Base-by-base conservation (phyloP, 2,113 vertebrate species). In the Pelodiscus sinensis region DNA sequence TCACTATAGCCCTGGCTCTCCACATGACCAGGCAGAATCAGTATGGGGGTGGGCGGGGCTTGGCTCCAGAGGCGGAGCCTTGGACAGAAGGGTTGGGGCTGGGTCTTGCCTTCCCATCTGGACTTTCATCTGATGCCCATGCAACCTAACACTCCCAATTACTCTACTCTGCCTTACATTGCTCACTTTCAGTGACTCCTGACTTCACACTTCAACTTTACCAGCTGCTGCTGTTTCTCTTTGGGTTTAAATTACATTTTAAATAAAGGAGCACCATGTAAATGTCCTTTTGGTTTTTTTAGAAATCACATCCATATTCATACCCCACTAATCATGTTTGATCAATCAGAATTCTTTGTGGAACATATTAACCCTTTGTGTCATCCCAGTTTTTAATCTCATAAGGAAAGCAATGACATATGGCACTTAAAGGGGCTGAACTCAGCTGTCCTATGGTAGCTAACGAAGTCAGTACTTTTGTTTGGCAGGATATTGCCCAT, bases 231-330 rank as follows among this genome's bases (percentile, higher is more conserved):
- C 50, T 93, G 16, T 68, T 83, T 50, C 88, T 89, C 8, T 84
- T 92, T 80, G 91, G 90, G 89, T 95, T 94, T 92, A 96, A 97
- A 96, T 94, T 92, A 94, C 93, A 88, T 88, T 81, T 96, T 91
- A 91, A 82, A 90, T 91, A 95, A 15, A 84, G 90, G 84, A 89
- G 95, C 97, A 90, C 90, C 82, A 18, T 85, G 52, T 79, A 88
- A 95, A 96, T 95, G 90, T 96, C 85, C 88, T 96, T 97, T 96
- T 95, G 89, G 52, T 54, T 95, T 98, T 97, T 95, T 89, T 95
- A 91, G 85, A 95, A 96, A 96, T 89, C 92, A 91, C 91, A 97
- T 98, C 90, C 97, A 97, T 98, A 98, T 97, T 98, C 96, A 98
- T 97, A 94, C 97, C 56, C 81, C 90, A 71, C 94, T 94, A 95